Conservation (phyloP, 1,140 invertebrate species). For the Eubasilissa regina region DNA sequence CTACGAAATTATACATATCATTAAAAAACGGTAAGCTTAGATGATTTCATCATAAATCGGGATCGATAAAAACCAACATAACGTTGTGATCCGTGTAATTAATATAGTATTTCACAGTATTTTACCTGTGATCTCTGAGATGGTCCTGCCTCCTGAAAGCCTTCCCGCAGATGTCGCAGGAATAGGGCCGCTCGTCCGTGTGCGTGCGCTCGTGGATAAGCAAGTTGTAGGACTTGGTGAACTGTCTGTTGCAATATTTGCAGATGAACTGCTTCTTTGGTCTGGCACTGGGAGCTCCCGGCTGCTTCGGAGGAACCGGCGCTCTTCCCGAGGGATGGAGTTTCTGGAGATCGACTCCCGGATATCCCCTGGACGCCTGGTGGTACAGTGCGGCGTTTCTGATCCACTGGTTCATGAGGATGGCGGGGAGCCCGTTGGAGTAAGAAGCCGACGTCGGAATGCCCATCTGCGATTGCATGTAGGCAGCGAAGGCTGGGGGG, state of each 20-base stretch:
- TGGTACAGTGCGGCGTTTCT: constrained; percentile 79
- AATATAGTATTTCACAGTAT: no score
- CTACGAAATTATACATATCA: no score
- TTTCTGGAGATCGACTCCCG: constrained; percentile 67
- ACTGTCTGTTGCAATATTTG: constrained; percentile 94
- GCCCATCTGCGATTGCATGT: constrained; percentile 68
- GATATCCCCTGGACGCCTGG: constrained; percentile 69
- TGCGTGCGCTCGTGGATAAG: constrained; percentile 96
- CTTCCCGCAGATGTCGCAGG: constrained; percentile 96
- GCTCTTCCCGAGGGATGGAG: constrained; percentile 67
- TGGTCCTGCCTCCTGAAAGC: constrained; percentile 96
- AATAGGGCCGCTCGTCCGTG: constrained; percentile 95
- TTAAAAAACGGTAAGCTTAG: no score
- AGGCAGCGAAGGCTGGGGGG: constrained; percentile 65
- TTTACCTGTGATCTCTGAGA: constrained; percentile 90
- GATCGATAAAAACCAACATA: no score
- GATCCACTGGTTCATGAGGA: constrained; percentile 82
- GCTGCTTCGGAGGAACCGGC: constrained; percentile 73
- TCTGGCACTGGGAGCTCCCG: constrained; percentile 74
- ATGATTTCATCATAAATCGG: no score
- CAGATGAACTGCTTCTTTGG: constrained; percentile 97
- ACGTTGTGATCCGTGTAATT: no score
- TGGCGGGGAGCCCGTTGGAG: constrained; percentile 71
- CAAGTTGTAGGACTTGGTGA: constrained; percentile 97
- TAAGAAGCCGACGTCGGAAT: constrained; percentile 65